These are phyloP conservation scores for Anolis sagrei DNA, from an alignment of 2,113 vertebrate genomes.

Conservation along the genomic window DNA sequence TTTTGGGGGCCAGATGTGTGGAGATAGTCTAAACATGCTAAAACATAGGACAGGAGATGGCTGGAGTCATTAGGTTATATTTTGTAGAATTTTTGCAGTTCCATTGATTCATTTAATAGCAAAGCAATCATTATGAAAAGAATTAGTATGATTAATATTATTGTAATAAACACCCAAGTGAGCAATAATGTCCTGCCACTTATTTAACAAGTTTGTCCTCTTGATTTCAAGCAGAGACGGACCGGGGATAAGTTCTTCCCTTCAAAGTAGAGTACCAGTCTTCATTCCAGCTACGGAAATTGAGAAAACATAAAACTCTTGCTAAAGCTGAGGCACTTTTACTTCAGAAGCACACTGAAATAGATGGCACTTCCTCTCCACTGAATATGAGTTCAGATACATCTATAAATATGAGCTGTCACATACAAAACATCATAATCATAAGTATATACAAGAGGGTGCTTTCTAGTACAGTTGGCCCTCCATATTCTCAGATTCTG, in stretches of 20 bases:
- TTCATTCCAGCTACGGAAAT: background rate
- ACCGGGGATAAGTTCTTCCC: background rate
- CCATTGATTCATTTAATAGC: constrained; percentile 47
- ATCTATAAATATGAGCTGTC: background rate
- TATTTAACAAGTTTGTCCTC: constrained; percentile 41
- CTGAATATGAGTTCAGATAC: background rate
- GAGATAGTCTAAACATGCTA: constrained; percentile 24
- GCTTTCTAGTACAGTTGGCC: no score
- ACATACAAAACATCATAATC: background rate
- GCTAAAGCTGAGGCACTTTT: background rate
- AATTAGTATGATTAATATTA: constrained; percentile 57
- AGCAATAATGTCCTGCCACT: constrained; percentile 41
- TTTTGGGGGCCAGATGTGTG: constrained; percentile 44
- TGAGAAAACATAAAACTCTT: background rate
- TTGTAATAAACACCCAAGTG: constrained; percentile 46
- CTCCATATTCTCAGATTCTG: no score
- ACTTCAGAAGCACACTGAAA: background rate
- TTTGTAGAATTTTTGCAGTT: constrained; percentile 29
- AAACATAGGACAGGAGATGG: constrained; percentile 4
- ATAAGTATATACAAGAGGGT: no score
- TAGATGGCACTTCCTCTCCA: background rate
- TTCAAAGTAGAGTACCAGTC: background rate
- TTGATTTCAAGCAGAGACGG: background rate
- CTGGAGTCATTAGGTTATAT: constrained; percentile 9
- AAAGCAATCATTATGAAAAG: constrained; percentile 45